A percentile compares a stretch with the other conserved stretches of the same genome.
Conservation (phyloP, 2,888 invertebrate genomes). For the Mythimna pallens region DNA sequence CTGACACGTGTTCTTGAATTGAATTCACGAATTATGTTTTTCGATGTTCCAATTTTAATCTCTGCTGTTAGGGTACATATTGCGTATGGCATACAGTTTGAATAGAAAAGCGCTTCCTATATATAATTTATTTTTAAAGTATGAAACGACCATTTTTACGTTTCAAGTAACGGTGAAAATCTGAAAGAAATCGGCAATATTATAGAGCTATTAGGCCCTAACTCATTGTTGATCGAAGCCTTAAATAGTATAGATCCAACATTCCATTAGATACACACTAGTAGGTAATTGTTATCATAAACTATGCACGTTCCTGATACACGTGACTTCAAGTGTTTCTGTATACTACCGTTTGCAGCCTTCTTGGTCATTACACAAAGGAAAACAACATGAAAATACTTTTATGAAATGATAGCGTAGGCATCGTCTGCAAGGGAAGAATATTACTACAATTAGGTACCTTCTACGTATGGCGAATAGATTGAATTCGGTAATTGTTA, state of each 20-base stretch:
- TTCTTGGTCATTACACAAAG: slow-evolving; percentile 7
- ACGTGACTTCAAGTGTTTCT: slow-evolving; percentile 54
- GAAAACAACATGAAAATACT: slow-evolving; percentile 25
- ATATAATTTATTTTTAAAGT: no score
- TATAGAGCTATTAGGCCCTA: neutral
- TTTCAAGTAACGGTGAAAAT: neutral
- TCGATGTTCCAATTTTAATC: no score
- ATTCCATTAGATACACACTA: slow-evolving; percentile 9
- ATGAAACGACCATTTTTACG: no score
- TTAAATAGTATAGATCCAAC: neutral
- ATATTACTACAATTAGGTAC: no score
- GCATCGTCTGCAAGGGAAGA: neutral
- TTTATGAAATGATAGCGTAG: neutral
- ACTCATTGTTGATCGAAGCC: no score
- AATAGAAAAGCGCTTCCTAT: no score
- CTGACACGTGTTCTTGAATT: no score
- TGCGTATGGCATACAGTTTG: no score
- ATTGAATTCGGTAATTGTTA: no score
- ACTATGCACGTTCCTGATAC: slow-evolving; percentile 30
- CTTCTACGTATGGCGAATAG: no score
- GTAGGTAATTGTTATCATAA: slow-evolving; percentile 40
- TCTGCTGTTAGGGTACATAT: no score
- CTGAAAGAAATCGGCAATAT: neutral
- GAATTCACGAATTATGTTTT: slow-evolving; percentile 11
- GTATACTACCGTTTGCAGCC: slow-evolving; percentile 9